phyloP scores from a whole-genome alignment of 2,888 invertebrate species.

The Acrobasis suavella region DNA sequence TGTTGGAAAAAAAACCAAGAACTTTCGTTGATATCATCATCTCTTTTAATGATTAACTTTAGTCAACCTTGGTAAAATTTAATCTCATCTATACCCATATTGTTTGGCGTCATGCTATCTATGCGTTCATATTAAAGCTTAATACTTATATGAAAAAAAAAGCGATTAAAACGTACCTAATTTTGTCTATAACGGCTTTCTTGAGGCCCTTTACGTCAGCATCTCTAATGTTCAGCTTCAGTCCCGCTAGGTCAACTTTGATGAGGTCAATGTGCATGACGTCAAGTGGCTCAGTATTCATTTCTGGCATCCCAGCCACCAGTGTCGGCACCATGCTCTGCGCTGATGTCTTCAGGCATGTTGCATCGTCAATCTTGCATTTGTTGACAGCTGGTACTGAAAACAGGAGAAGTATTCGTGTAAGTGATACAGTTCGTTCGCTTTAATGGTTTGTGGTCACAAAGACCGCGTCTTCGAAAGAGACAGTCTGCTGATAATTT shows the following conservation, averaged over 20 bases:
- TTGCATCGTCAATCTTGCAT: slow-evolving; percentile 50
- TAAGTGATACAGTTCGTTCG: background rate
- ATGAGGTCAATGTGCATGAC: slow-evolving; percentile 50
- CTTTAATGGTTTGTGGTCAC: too few relatives aligned
- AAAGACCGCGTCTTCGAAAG: too few relatives aligned
- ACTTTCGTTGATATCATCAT: too few relatives aligned
- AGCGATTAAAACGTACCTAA: slow-evolving; percentile 49
- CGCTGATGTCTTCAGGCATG: slow-evolving; percentile 48
- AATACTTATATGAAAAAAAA: too few relatives aligned
- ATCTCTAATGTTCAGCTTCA: slow-evolving; percentile 52
- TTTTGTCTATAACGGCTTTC: slow-evolving; percentile 46
- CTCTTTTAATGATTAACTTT: too few relatives aligned
- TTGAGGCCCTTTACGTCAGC: slow-evolving; percentile 48
- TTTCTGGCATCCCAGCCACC: slow-evolving; percentile 51
- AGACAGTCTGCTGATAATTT: too few relatives aligned
- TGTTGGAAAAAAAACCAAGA: too few relatives aligned
- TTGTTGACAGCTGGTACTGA: slow-evolving; percentile 53
- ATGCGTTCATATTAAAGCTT: too few relatives aligned
- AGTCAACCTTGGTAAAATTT: too few relatives aligned
- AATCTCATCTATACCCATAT: too few relatives aligned
- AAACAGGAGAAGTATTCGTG: slow-evolving; percentile 29
- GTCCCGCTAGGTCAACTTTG: slow-evolving; percentile 56
- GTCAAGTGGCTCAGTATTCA: slow-evolving; percentile 54
- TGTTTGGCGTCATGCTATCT: too few relatives aligned
- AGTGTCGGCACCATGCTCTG: slow-evolving; percentile 44